Base-by-base conservation (phyloP, 1,140 invertebrate genomes). In the Orussus abietinus region DNA sequence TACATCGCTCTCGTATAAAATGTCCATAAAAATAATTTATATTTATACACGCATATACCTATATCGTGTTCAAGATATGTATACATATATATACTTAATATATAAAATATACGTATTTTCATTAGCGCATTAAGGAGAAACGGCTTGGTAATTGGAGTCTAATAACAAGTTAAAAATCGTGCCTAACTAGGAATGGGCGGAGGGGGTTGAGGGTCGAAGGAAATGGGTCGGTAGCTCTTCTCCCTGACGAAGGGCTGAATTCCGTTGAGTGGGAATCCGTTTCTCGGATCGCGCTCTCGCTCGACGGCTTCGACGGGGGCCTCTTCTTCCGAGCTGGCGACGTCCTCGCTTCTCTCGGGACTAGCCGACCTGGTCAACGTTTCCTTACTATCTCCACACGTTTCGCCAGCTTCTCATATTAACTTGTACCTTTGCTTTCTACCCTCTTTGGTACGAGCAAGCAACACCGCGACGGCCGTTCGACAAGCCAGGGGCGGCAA, bases 201-300 rank as follows among this genome's bases (percentile, higher is more conserved):
- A 31, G 62, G 37, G 31, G 60, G 47, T 31, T 55, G 59, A 34
- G 68, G 68, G 41, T 69, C 68, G 41, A 70, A 72, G 5, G 54
- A 44, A 49, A 72, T 71, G 5, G 69, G 69, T 36, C 66, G 63
- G 42, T 71, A 72, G n/a, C 57, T 58, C 51, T 71, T 72, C 29
- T 59, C 63, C 22, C 59, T 51, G 22, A 61, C 59, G 35, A 69
- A 72, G 5, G 69, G 69, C 45, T 69, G 65, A 32, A 67, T 49
- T 21, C 50, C 51, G 48, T 53, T 63, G 17, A 66, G 28, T 30
- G 52, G 37, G 25, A 64, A 63, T 22, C 53, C 58, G 21, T 52
- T 56, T 2, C 40, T 15, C 19, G 42, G 41, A 43, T 37, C 59
- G 30, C 54, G 42, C 34, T 62, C 44, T 15, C 51, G 57, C 35